Evolutionary conservation across 1,140 invertebrate species (phyloP).

Genomic region (Drosophila lacteicornis): DNA sequence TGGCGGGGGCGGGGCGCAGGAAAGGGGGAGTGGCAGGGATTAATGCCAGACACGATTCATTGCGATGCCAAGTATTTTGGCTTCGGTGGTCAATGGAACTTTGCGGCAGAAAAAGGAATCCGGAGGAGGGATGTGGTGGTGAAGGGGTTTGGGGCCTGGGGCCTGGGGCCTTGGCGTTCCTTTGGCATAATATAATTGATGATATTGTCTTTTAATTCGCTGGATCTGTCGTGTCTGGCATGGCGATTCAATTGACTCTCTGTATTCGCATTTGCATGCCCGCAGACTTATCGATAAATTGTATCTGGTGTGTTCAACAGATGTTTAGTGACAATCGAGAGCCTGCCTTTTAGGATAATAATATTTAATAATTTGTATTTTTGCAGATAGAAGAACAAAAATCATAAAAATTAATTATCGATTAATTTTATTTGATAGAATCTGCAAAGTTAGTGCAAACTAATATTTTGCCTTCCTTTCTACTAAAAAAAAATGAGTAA

Average conservation of each 20-base stretch:
- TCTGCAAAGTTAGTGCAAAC: too few relatives aligned
- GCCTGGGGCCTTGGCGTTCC: constrained; percentile 34
- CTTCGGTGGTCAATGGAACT: constrained; percentile 57
- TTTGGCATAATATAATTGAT: constrained; percentile 84
- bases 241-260: constrained; percentile 52
- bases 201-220: constrained; percentile 85
- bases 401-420: too few relatives aligned
- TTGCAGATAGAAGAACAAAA: neutral
- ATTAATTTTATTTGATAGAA: neutral
- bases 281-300: constrained; percentile 34
- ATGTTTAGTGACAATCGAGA: constrained; percentile 33
- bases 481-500: too few relatives aligned
- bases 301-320: constrained; percentile 44
- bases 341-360: neutral
- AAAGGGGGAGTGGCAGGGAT: constrained; percentile 28
- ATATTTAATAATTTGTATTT: neutral
- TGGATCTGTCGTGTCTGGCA: constrained; percentile 62
- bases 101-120: constrained; percentile 57
- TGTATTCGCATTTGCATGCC: constrained; percentile 53
- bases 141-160: constrained; percentile 1
- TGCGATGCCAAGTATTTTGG: constrained; percentile 57
- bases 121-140: neutral
- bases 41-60: constrained; percentile 72
- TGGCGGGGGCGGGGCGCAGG: neutral
- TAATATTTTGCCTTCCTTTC: neutral